phyloP scores from a whole-genome alignment of 1,140 invertebrate species.

The Halesus radiatus region DNA sequence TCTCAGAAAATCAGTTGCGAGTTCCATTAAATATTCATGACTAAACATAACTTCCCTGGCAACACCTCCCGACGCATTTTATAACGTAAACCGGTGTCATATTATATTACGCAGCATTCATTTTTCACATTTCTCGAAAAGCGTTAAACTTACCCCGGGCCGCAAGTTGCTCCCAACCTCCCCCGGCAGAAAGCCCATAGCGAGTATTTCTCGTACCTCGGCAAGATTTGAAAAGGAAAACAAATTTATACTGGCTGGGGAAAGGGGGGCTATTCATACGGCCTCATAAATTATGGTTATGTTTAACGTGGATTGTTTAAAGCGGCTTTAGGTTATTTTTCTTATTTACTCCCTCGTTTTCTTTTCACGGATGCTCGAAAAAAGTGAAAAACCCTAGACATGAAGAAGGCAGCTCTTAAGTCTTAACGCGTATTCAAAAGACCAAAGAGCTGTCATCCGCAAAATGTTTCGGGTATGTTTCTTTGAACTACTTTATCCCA shows the following conservation, averaged over 20 bases:
- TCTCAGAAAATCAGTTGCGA: constrained; percentile 2
- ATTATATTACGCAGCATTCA: constrained; percentile 7
- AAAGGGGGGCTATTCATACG: constrained; percentile 32
- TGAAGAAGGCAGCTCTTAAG: background rate
- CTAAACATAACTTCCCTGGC: background rate
- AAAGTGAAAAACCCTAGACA: constrained; percentile 26
- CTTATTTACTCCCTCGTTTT: constrained; percentile 26
- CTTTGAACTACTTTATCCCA: no score
- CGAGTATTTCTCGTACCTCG: background rate
- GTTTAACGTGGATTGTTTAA: constrained; percentile 39
- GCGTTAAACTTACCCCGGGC: background rate
- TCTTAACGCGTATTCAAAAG: background rate
- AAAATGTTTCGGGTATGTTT: no score
- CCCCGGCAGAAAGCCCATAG: background rate
- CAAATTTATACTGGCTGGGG: constrained; percentile 33
- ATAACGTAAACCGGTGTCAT: constrained; percentile 15
- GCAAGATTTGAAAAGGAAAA: constrained; percentile 40
- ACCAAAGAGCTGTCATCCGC: background rate
- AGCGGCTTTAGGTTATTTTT: constrained; percentile 7
- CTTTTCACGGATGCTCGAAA: background rate
- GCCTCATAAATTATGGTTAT: constrained; percentile 35
- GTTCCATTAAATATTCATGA: constrained; percentile 3
- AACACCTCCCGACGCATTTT: constrained; percentile 24
- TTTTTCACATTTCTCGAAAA: constrained; percentile 17
- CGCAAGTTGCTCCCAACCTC: background rate